Percentiles rank a stretch among this genome's conserved stretches.
Evolutionary conservation across 2,888 invertebrate genomes (phyloP).

Genomic region (Acanthosoma haemorrhoidale): DNA sequence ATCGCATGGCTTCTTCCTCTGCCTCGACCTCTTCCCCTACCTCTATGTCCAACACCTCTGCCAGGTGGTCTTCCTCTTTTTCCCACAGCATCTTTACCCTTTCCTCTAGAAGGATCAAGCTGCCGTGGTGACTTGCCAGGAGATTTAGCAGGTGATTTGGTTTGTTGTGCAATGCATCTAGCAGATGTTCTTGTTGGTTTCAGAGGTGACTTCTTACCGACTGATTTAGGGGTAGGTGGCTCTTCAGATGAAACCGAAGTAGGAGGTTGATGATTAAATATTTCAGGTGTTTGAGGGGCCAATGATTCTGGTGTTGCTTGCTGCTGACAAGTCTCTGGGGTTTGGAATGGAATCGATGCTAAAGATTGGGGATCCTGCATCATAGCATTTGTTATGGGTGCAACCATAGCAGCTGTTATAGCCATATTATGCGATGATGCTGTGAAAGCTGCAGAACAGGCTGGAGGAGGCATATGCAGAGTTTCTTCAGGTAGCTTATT

Average conservation of each 20-base stretch:
- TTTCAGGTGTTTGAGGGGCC: conserved; percentile 34
- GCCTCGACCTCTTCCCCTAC: conserved; percentile 46
- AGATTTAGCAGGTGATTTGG: conserved; percentile 64
- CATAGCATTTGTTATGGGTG: conserved; percentile 51
- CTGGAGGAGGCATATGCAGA: conserved; percentile 50
- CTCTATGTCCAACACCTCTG: conserved; percentile 50
- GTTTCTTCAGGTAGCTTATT: conserved; percentile 44
- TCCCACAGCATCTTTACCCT: conserved; percentile 35
- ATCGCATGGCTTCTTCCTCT: conserved; percentile 47
- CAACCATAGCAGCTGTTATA: conserved; percentile 73
- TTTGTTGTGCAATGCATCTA: conserved; percentile 55
- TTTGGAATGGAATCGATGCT: conserved; percentile 36
- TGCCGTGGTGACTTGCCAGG: conserved; percentile 60
- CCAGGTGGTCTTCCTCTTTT: conserved; percentile 45
- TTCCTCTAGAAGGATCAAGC: conserved; percentile 37
- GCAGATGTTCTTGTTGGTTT: conserved; percentile 56
- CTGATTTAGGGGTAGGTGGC: conserved; percentile 37
- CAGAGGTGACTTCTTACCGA: conserved; percentile 54
- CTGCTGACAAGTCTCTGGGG: conserved; percentile 30
- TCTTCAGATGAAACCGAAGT: conserved; percentile 38
- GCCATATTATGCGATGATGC: conserved; percentile 77
- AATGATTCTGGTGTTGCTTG: conserved; percentile 30
- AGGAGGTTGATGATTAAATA: conserved; percentile 36
- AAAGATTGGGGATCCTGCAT: conserved; percentile 43
- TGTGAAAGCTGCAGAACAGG: conserved; percentile 72